phyloP scores from a whole-genome alignment of 2,113 vertebrate genomes.

The Rafetus swinhoei region DNA sequence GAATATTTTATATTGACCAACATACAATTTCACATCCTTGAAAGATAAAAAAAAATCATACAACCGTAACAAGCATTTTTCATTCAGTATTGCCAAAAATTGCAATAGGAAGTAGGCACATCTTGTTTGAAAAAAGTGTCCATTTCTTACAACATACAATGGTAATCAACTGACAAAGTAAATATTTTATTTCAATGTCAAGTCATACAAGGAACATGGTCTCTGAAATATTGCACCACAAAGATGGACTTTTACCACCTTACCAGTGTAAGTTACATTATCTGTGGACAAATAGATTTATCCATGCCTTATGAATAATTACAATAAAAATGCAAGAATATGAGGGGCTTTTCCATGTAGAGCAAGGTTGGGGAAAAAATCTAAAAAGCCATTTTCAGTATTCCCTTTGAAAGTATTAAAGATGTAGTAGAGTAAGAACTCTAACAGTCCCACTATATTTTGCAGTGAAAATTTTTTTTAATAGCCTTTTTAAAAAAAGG shows the following conservation, averaged over 20 bases:
- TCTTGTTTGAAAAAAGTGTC: constrained; percentile 59
- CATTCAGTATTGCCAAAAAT: constrained; percentile 62
- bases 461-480: background rate
- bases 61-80: constrained; percentile 54
- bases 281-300: constrained; percentile 26
- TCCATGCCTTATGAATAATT: constrained; percentile 38
- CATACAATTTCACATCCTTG: constrained; percentile 48
- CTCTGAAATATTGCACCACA: constrained; percentile 61
- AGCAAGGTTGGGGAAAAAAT: background rate
- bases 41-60: constrained; percentile 65
- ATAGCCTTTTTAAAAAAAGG: background rate
- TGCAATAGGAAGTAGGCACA: constrained; percentile 68
- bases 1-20: constrained; percentile 45
- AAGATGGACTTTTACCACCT: constrained; percentile 49
- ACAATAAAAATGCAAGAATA: constrained; percentile 52
- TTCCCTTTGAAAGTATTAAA: background rate
- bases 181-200: constrained; percentile 52
- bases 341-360: background rate
- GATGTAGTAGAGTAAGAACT: background rate
- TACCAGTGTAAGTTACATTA: constrained; percentile 32
- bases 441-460: background rate
- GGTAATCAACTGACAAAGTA: constrained; percentile 60
- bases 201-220: constrained; percentile 58
- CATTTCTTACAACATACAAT: constrained; percentile 53
- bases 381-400: background rate